Conservation (phyloP, 2,797 vertebrate genomes). For the Lepus townsendii region DNA sequence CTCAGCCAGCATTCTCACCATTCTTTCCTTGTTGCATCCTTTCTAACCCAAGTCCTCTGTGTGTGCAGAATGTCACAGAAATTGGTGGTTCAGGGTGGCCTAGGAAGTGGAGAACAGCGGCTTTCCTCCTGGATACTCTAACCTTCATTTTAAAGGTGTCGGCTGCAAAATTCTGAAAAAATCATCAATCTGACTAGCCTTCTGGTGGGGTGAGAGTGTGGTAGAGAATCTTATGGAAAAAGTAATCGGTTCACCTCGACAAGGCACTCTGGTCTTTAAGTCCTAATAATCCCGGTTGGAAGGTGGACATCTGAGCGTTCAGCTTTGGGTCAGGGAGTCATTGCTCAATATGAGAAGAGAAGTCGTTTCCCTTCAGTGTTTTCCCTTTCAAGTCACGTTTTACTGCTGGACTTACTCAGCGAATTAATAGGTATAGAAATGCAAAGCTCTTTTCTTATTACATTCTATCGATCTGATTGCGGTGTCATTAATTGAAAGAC, state of each 20-base stretch:
- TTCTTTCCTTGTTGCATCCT: background rate
- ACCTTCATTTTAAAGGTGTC: background rate
- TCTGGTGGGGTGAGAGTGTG: background rate
- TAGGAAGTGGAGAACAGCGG: conserved; percentile 37
- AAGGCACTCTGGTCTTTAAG: conserved; percentile 15
- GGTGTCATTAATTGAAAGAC: conserved; percentile 91
- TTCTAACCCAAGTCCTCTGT: conserved; percentile 15
- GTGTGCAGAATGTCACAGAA: conserved; percentile 55
- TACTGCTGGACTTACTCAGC: conserved; percentile 89
- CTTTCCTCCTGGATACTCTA: conserved; percentile 28
- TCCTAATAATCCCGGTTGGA: background rate
- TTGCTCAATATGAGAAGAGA: conserved; percentile 45
- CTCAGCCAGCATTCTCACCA: conserved; percentile 52
- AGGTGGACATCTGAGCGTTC: background rate
- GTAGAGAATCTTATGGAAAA: background rate
- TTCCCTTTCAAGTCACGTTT: conserved; percentile 89
- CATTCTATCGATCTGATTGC: conserved; percentile 91
- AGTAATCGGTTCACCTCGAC: background rate
- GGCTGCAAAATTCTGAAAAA: conserved; percentile 44
- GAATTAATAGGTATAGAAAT: conserved; percentile 92
- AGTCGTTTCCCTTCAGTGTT: conserved; percentile 82
- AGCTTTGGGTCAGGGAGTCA: background rate
- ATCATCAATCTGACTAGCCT: background rate
- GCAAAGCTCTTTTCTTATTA: conserved; percentile 91
- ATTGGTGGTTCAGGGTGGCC: conserved; percentile 63